Conservation (phyloP, 23 tunicate genomes). For the Halocynthia roretzi region DNA sequence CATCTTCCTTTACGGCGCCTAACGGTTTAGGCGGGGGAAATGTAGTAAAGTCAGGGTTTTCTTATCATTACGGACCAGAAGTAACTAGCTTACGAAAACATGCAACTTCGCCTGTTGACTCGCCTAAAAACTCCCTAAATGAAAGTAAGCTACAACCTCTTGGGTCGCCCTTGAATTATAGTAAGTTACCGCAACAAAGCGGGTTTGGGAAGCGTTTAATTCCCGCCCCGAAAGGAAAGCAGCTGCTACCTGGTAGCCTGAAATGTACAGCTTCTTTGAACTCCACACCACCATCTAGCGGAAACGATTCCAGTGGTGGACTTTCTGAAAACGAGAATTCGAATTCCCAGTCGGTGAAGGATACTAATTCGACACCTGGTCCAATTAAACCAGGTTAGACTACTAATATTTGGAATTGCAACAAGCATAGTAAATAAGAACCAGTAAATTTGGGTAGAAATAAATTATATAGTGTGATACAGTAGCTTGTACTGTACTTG, state of each 20-base stretch:
- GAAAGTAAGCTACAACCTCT: slow-evolving; percentile 1
- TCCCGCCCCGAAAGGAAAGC: slow-evolving; percentile 1
- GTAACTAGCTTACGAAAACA: neutral
- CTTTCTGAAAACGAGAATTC: no score
- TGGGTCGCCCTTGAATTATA: neutral
- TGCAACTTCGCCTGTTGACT: neutral
- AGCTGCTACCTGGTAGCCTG: neutral
- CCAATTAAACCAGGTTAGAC: neutral
- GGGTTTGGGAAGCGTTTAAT: neutral
- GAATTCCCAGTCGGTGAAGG: no score
- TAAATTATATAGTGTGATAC: no score
- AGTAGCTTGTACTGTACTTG: no score
- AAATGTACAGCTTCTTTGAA: neutral
- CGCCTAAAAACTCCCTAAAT: neutral
- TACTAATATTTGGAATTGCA: neutral
- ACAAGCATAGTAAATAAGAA: no score
- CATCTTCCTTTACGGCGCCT: slow-evolving; percentile 8
- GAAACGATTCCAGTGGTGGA: neutral
- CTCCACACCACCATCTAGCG: slow-evolving; percentile 7
- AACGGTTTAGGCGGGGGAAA: slow-evolving; percentile 73
- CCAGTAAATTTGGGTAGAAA: no score
- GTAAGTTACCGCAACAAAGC: slow-evolving; percentile 4
- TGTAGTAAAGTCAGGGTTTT: slow-evolving; percentile 54
- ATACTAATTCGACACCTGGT: neutral
- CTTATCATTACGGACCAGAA: slow-evolving; percentile 25